Base-by-base conservation (phyloP, 2,797 vertebrate genomes). In the Podargus strigoides region DNA sequence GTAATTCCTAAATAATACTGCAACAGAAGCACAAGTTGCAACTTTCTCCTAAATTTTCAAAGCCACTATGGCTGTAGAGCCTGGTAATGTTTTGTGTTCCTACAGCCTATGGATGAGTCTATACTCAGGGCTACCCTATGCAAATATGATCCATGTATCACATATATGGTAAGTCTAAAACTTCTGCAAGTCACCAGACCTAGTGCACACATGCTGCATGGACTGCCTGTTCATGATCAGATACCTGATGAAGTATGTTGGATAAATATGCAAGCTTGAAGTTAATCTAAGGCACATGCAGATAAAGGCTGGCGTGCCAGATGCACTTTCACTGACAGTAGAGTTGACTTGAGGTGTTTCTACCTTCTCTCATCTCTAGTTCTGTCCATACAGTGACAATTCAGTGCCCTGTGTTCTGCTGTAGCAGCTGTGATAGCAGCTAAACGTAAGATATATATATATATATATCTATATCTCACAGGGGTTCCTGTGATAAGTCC, bases 131-230 rank as follows among this genome's bases (percentile, higher is more conserved):
- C 27, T 87, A 52, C 32, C 39, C 22, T 13, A 3, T 7, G 27
- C 34, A 46, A 18, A 32, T 16, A 30, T 7, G 63, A 10, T 7
- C 44, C 4, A 0, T 17, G 49, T 17, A 16, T 42, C 50, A 53
- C 23, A 21, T 15, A 1, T 0, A n/a, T 0, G 0, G 28, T 46
- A 42, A 41, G 12, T 39, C 41, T 19, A 18, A 34, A 14, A 2
- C 39, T 12, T 23, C 73, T 21, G 82, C 21, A 16, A 16, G 26
- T 8, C 17, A n/a, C 20, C 56, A 87, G 83, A 19, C 14, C 50
- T 14, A 1, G 52, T 4, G 62, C 39, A 44, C 8, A 17, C 0
- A 6, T 41, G 30, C 69, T 66, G 36, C 39, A 39, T 9, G 22
- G 39, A 15, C 63, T 28, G 30, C 15, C 32, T 37, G 28, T 21